Evolutionary conservation across 1,140 invertebrate species (phyloP), one percentile per base, ranked within the genome.

Genomic region (Zaprionus kolodkinae): DNA sequence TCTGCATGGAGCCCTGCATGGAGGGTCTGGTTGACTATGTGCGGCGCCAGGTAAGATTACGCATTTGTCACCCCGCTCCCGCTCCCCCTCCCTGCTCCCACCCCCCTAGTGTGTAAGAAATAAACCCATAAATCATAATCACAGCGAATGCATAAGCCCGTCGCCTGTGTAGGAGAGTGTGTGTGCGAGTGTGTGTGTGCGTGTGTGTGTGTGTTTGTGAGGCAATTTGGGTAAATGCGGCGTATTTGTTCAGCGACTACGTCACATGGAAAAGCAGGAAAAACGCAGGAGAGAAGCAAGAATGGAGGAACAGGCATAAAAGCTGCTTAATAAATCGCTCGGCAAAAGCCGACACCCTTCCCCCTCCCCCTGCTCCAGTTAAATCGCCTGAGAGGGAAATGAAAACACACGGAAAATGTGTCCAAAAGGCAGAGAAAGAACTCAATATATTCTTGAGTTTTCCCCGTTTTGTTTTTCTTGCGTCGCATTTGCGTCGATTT

Each of bases 1-100:
- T 99, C 93, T 99, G 99, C 93, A 97, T 99, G 96, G 97, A 98
- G 89, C 98, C 98, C 36, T 99, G 98, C 93, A 97, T 99, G 96
- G 98, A 99, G 93, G 98, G 97, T 63, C 95, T 99, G 45, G 97
- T 98, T 79, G 98, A 99, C 94, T 98, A 99, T 92, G 97, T 98
- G 55, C 94, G 97, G 80, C 94, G 97, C 94, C 97, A 98, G 95
- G 96, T 96, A 93, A 93, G 86, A 80, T 77, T 77, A 75, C 78
- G 66, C 72, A 88, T 80, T 68, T 71, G 67, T 72, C 60, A 57
- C 27, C 3, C 27, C 21, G 21, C 1, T 30, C 0, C 27, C 27
- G 1, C 27, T 6, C 3, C 27, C 27, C 27, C 27, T 36, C 43
- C 35, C 30, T 55, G n/a, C n/a, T n/a, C n/a, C n/a, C n/a, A n/a